Evolutionary conservation across 2,888 invertebrate genomes (phyloP).

Genomic region (Polydrusus cervinus): DNA sequence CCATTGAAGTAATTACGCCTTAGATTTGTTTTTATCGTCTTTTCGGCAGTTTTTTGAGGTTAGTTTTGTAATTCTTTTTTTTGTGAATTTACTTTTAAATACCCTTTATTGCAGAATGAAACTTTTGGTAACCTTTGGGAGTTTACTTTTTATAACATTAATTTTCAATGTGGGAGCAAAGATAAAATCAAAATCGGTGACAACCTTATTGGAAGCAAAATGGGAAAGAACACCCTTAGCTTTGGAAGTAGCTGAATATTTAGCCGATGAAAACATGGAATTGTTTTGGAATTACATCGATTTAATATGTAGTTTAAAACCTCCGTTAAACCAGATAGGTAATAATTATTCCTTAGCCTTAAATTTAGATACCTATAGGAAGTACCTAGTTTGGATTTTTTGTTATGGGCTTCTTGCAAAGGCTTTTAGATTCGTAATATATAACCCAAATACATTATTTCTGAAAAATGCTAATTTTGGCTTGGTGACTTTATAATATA

Average conservation of each 20-base stretch:
- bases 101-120: conserved; percentile 24
- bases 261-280: conserved; percentile 85
- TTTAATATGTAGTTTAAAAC: conserved; percentile 77
- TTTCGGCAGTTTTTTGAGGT: conserved; percentile 11
- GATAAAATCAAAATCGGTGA: conserved; percentile 84
- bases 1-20: not conserved
- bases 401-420: no score
- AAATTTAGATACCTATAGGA: no score
- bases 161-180: conserved; percentile 37
- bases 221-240: conserved; percentile 95
- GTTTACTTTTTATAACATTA: conserved; percentile 17
- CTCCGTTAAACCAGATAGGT: conserved; percentile 78
- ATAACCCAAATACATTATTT: no score
- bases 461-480: no score
- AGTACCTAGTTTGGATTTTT: no score
- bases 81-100: conserved; percentile 9
- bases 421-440: no score
- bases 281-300: conserved; percentile 90
- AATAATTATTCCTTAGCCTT: conserved; percentile 59
- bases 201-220: conserved; percentile 92
- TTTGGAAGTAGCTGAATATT: conserved; percentile 91
- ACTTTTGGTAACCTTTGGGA: not conserved
- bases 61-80: conserved; percentile 9
- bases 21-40: not conserved
- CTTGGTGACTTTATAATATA: no score